Conservation (phyloP, 2,797 vertebrate genomes). For the Chiroxiphia lanceolata region DNA sequence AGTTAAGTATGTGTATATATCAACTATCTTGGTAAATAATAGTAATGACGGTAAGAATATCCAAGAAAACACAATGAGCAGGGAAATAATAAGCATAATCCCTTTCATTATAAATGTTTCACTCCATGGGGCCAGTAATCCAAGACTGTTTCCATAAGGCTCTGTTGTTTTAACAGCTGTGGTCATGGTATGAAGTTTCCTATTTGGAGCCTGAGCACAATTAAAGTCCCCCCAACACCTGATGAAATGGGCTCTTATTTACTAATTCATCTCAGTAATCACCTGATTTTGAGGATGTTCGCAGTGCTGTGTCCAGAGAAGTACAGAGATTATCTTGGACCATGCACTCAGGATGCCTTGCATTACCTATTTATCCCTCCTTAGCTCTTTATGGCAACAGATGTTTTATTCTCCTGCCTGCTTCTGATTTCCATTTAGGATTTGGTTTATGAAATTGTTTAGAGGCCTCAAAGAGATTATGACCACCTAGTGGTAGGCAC, state of each 20-base stretch:
- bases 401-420: neutral
- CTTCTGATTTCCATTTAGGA: constrained; percentile 15
- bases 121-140: constrained; percentile 52
- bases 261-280: constrained; percentile 30
- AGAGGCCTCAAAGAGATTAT: constrained; percentile 9
- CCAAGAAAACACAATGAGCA: neutral
- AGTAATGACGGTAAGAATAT: neutral
- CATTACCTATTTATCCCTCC: constrained; percentile 32
- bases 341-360: neutral
- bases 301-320: neutral
- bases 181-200: constrained; percentile 51
- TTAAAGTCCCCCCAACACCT: constrained; percentile 44
- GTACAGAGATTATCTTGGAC: constrained; percentile 24
- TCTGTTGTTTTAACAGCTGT: constrained; percentile 60
- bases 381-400: neutral
- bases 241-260: constrained; percentile 47
- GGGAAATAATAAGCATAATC: constrained; percentile 52
- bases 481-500: neutral
- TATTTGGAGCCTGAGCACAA: constrained; percentile 35
- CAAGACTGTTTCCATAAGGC: constrained; percentile 37
- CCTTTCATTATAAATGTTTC: constrained; percentile 38
- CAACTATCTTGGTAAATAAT: neutral
- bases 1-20: neutral
- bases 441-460: neutral
- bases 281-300: constrained; percentile 13